Conservation (phyloP, 2,888 invertebrate species). For the Eupithecia insigniata region DNA sequence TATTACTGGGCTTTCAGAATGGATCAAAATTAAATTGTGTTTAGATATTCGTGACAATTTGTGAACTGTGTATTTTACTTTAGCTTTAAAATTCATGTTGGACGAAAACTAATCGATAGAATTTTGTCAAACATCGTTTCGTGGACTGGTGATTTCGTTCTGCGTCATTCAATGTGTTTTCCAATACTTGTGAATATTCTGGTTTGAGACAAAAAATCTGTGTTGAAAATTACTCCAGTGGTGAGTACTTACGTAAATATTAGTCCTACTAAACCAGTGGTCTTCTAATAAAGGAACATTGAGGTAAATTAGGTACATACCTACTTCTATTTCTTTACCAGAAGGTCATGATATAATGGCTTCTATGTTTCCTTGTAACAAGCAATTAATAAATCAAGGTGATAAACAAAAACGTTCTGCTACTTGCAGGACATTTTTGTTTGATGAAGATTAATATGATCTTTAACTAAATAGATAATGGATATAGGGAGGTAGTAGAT, state of each 20-base stretch:
- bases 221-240: slow-evolving; percentile 40
- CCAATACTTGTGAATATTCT: slow-evolving; percentile 40
- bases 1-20: slow-evolving; percentile 69
- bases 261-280: background rate
- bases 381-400: slow-evolving; percentile 7
- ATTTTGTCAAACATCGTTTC: slow-evolving; percentile 70
- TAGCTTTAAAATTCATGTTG: slow-evolving; percentile 63
- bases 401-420: background rate
- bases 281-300: background rate
- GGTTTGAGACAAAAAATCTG: slow-evolving; percentile 26
- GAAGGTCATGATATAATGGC: slow-evolving; percentile 60
- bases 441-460: background rate
- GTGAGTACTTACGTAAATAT: slow-evolving; percentile 48
- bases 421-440: too few species aligned
- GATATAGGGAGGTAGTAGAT: background rate
- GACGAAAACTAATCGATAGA: slow-evolving; percentile 69
- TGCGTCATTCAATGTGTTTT: slow-evolving; percentile 69
- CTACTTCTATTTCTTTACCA: slow-evolving; percentile 19
- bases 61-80: slow-evolving; percentile 62
- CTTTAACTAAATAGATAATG: background rate
- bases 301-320: background rate
- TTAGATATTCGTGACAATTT: slow-evolving; percentile 68
- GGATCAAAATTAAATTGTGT: slow-evolving; percentile 81
- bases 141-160: slow-evolving; percentile 67
- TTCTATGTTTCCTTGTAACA: slow-evolving; percentile 47